Evolutionary conservation across 1,140 invertebrate species (phyloP).

Genomic region (Camponotus vicinus): DNA sequence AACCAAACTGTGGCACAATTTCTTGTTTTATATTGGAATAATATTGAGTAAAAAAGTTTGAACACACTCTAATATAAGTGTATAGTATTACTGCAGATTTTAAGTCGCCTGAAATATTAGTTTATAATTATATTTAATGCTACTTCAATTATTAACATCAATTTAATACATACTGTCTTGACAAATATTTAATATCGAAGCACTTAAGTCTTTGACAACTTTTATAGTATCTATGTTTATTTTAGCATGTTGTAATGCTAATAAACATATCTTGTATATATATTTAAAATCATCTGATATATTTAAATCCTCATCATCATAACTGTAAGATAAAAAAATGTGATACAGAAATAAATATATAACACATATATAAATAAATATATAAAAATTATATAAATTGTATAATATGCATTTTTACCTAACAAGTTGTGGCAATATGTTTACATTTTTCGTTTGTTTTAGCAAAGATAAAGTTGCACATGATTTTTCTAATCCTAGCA

Average conservation of each 20-base stretch:
- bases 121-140: constrained; percentile 11
- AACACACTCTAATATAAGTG: constrained; percentile 38
- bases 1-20: constrained; percentile 42
- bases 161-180: constrained; percentile 51
- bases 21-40: constrained; percentile 19
- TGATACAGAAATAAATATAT: background rate
- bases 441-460: constrained; percentile 56
- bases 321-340: constrained; percentile 21
- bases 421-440: constrained; percentile 66
- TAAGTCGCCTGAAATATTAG: constrained; percentile 66
- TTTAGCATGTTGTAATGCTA: constrained; percentile 38
- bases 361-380: background rate
- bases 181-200: constrained; percentile 55
- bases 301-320: constrained; percentile 21
- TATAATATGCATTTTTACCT: constrained; percentile 63
- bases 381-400: background rate
- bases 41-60: constrained; percentile 4
- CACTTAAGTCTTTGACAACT: constrained; percentile 56
- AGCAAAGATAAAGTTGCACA: constrained; percentile 68
- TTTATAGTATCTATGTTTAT: constrained; percentile 32
- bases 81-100: constrained; percentile 47
- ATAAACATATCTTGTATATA: constrained; percentile 59
- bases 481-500: constrained; percentile 70
- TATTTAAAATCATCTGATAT: constrained; percentile 50
- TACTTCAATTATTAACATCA: background rate